Base-by-base conservation (phyloP, 2,113 vertebrate genomes). In the Zootoca vivipara region DNA sequence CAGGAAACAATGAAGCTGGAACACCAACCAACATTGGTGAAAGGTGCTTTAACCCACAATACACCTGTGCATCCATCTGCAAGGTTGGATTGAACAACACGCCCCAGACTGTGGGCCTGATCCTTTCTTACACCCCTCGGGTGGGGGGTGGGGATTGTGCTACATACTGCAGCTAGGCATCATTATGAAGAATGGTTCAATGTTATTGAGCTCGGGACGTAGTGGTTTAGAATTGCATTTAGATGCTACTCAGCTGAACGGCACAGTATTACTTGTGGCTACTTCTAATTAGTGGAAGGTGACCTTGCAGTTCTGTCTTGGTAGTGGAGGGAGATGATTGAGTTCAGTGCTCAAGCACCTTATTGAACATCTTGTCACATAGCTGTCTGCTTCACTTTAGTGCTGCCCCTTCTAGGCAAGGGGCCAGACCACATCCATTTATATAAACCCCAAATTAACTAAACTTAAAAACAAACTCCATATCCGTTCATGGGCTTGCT, bases 271-370 rank as follows among this genome's bases (percentile, higher is more conserved):
- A 78, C 80, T 91, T 90, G 78, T 64, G 62, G 46, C 35, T 86
- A 38, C 69, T 81, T 88, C 73, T 88, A 42, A 88, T 92, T 87
- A 83, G 42, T 33, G 40, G 35, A 86, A 78, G 79, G 82, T 93
- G 89, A 93, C 86, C 72, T 87, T 89, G 56, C 62, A 85, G 42
- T 82, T 86, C 88, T 0, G 0, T 30, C 46, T 78, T 86, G 75
- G 42, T 86, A 42, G 79, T 90, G 84, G 42, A 56, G 46, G 13
- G 38, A 67, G 67, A 79, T 2, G 78, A 91, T 78, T 72, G 75
- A 87, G 82, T 74, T 88, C 30, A 81, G 6, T 72, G 77, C 78
- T 56, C 52, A 20, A 85, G 33, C 22, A 65, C 52, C 67, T 52
- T 38, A 40, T 0, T 65, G 85, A 88, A 65, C 69, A 24, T 30